phyloP scores from a whole-genome alignment of 2,113 vertebrate genomes.

The Sardina pilchardus region DNA sequence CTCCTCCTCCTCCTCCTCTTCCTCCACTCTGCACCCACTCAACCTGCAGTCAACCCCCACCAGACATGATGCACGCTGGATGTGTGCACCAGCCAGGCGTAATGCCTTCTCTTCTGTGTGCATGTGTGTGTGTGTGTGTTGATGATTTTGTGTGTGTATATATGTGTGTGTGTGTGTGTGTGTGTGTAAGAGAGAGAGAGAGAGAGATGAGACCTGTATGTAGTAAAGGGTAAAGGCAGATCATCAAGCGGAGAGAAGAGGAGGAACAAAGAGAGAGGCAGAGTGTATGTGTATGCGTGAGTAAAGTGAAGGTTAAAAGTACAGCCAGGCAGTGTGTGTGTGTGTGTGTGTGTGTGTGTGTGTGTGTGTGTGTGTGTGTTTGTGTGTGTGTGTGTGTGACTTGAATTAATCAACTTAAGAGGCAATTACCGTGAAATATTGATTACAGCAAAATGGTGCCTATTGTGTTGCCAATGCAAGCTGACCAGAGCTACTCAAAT shows the following conservation, averaged over 20 bases:
- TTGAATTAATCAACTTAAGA: conserved; percentile 6
- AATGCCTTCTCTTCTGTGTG: not conserved
- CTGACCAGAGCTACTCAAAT: not conserved
- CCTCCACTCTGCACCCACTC: not conserved
- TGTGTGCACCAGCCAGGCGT: conserved; percentile 6
- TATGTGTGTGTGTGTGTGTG: not conserved
- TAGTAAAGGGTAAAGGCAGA: too few relatives aligned
- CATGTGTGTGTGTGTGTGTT: not conserved
- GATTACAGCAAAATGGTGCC: not conserved
- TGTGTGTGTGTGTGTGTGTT: not conserved
- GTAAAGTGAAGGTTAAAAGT: too few relatives aligned
- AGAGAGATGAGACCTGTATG: too few relatives aligned
- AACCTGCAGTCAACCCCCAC: conserved; percentile 3
- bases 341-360: too few relatives aligned
- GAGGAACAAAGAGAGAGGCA: too few relatives aligned
- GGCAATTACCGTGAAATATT: conserved; percentile 1
- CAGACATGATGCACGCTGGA: not conserved
- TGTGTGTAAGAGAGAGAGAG: not conserved
- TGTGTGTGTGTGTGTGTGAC: not conserved
- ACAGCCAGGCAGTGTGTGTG: too few relatives aligned
- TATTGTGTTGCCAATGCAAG: not conserved
- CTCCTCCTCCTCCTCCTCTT: not conserved
- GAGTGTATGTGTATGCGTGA: too few relatives aligned
- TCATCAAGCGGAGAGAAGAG: not conserved
- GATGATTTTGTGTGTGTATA: not conserved